A percentile compares a stretch with the other conserved stretches of the same genome.
Evolutionary conservation across 2,888 invertebrate species (phyloP).

Genomic region (Heterodera filipjevi): DNA sequence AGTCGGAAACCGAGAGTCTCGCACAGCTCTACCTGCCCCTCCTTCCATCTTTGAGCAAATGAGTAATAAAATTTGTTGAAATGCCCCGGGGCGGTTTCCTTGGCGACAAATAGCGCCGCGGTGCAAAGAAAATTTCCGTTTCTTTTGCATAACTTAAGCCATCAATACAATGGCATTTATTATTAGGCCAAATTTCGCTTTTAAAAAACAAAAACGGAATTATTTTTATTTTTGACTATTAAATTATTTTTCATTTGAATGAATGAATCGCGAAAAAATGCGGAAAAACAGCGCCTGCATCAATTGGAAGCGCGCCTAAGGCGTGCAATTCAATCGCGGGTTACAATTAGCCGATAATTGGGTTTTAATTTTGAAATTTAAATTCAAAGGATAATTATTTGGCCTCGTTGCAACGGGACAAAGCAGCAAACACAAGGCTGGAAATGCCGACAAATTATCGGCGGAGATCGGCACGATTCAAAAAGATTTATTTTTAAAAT

Average conservation of each 20-base stretch:
- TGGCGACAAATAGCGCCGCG: neutral
- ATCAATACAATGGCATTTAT: neutral
- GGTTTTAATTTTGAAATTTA: neutral
- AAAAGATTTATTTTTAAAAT: neutral
- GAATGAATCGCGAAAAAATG: neutral
- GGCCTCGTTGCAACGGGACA: neutral
- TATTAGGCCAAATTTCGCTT: neutral
- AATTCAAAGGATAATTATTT: constrained; percentile 8
- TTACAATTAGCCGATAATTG: neutral
- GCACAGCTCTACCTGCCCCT: too few relatives aligned
- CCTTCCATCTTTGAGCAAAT: too few relatives aligned
- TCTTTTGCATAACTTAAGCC: neutral
- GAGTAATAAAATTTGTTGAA: neutral
- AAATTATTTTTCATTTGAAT: neutral
- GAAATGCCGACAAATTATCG: constrained; percentile 10
- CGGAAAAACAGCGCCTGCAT: constrained; percentile 1
- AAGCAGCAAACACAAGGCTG: neutral
- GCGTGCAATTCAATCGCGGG: constrained; percentile 3
- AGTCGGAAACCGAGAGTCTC: too few relatives aligned
- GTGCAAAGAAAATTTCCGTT: neutral
- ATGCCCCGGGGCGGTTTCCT: neutral
- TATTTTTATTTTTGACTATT: neutral
- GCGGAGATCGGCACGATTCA: neutral
- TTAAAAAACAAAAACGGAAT: neutral
- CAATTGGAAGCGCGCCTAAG: constrained; percentile 13